phyloP scores from a whole-genome alignment of 2,888 invertebrate species.

The Pollenia labialis region DNA sequence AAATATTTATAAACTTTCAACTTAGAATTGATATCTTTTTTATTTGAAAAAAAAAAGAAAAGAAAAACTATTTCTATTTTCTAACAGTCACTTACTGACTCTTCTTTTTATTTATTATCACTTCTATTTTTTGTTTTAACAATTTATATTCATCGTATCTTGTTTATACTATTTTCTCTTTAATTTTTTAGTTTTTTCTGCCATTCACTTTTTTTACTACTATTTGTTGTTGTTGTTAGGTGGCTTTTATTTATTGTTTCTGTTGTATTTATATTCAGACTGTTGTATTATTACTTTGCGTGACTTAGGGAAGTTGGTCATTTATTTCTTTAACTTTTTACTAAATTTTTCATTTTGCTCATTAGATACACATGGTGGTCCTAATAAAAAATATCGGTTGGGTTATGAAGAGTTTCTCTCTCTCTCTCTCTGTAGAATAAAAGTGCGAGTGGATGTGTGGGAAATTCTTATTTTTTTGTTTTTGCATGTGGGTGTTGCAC shows the following conservation, averaged over 20 bases:
- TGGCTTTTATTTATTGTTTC: constrained; percentile 35
- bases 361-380: constrained; percentile 65
- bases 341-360: constrained; percentile 50
- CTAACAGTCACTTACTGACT: neutral
- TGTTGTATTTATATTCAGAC: neutral
- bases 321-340: constrained; percentile 74
- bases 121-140: constrained; percentile 5
- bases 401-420: neutral
- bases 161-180: neutral
- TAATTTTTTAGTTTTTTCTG: neutral
- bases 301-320: constrained; percentile 80
- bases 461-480: constrained; percentile 3
- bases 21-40: too few species aligned
- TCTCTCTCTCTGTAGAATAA: neutral
- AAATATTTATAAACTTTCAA: neutral
- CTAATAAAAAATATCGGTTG: constrained; percentile 31
- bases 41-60: too few species aligned
- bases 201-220: neutral
- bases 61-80: too few species aligned
- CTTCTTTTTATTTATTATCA: neutral
- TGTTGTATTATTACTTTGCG: constrained; percentile 77
- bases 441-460: constrained; percentile 21
- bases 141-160: constrained; percentile 3
- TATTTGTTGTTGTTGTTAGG: constrained; percentile 21
- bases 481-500: constrained; percentile 68